Percentiles rank a stretch among this genome's conserved stretches.
Evolutionary conservation across 2,888 invertebrate species (phyloP).

Genomic region (Drepana falcataria): DNA sequence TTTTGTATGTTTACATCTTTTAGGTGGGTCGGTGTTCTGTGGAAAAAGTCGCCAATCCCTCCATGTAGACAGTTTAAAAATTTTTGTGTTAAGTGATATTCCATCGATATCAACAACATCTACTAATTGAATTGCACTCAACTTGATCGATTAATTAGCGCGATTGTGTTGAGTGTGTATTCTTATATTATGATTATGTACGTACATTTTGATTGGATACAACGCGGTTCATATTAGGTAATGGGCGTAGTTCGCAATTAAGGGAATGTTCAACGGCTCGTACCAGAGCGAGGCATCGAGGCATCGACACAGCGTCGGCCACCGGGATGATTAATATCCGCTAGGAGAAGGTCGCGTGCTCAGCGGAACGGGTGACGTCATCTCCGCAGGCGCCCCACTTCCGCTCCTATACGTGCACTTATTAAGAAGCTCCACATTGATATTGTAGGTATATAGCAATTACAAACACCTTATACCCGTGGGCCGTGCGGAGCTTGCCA

Average conservation of each 20-base stretch:
- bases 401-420: conserved; percentile 52
- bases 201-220: background rate
- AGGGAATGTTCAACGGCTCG: conserved; percentile 28
- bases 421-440: conserved; percentile 26
- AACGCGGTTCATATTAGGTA: background rate
- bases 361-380: conserved; percentile 61
- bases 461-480: too few relatives aligned
- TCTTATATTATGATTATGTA: too few relatives aligned
- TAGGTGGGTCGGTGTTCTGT: conserved; percentile 1
- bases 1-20: conserved; percentile 12
- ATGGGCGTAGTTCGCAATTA: conserved; percentile 46
- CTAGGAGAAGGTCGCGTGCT: conserved; percentile 59
- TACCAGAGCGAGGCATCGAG: conserved; percentile 16
- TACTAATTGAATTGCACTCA: background rate
- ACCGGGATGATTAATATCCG: conserved; percentile 75
- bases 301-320: conserved; percentile 36
- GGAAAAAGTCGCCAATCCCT: background rate
- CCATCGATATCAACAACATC: background rate
- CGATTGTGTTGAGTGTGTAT: background rate
- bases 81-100: background rate
- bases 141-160: conserved; percentile 3
- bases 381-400: conserved; percentile 60
- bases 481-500: too few relatives aligned
- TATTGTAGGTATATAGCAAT: too few relatives aligned
- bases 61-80: background rate